phyloP scores from a whole-genome alignment of 2,888 invertebrate genomes.

The Phytoseiulus persimilis region DNA sequence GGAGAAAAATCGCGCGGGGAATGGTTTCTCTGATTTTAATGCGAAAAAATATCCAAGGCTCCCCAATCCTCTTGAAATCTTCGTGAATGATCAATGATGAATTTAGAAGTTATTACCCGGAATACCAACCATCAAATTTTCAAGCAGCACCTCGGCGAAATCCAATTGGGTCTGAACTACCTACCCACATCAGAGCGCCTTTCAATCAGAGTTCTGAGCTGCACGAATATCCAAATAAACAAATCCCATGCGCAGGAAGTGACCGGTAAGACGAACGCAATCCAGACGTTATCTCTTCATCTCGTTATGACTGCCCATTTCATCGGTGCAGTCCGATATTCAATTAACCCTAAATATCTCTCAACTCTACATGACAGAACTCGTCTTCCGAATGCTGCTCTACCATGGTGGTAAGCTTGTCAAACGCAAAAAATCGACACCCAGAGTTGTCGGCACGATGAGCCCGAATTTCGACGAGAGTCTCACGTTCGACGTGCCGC shows the following conservation, averaged over 20 bases:
- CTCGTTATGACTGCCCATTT: too few species aligned
- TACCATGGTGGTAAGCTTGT: slow-evolving; percentile 51
- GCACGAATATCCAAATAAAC: slow-evolving; percentile 49
- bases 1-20: too few species aligned
- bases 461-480: slow-evolving; percentile 53
- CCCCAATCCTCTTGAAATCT: too few species aligned
- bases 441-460: slow-evolving; percentile 45
- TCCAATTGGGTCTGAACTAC: slow-evolving; percentile 53
- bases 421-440: slow-evolving; percentile 52
- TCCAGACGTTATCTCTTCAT: too few species aligned
- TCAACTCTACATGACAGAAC: slow-evolving; percentile 48
- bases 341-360: not conserved
- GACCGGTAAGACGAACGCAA: not conserved
- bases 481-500: slow-evolving; percentile 52
- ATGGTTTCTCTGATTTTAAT: too few species aligned
- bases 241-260: not conserved
- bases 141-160: slow-evolving; percentile 52
- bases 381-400: slow-evolving; percentile 52
- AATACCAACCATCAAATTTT: not conserved
- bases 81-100: not conserved
- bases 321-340: too few species aligned
- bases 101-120: not conserved
- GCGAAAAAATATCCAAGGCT: too few species aligned
- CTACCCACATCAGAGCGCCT: slow-evolving; percentile 54
- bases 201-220: slow-evolving; percentile 53